Evolutionary conservation across 2,113 vertebrate genomes (phyloP).

Genomic region (Lichenostomus cassidix): DNA sequence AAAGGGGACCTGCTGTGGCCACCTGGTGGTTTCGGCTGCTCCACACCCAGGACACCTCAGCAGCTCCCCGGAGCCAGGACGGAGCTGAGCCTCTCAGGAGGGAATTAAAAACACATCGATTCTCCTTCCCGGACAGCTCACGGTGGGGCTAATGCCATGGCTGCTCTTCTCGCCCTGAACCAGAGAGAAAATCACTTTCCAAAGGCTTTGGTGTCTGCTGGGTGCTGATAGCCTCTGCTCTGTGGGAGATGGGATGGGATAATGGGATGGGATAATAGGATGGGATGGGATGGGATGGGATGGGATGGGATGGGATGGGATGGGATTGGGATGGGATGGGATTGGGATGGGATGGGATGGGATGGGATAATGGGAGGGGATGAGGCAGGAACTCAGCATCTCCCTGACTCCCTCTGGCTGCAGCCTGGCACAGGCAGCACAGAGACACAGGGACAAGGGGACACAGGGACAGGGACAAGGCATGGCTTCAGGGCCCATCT

Average conservation of each 20-base stretch:
- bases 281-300: background rate
- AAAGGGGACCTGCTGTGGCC: background rate
- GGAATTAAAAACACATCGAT: background rate
- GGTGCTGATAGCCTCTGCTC: fast-evolving
- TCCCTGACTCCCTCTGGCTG: background rate
- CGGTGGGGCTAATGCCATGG: background rate
- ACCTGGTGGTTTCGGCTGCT: background rate
- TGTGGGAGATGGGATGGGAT: fast-evolving
- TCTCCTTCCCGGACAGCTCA: background rate
- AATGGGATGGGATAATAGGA: background rate
- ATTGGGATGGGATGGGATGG: background rate
- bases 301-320: background rate
- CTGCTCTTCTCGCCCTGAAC: background rate
- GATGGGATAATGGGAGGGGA: background rate
- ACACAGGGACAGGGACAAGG: fast-evolving
- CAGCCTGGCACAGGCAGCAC: background rate
- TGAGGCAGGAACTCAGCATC: background rate
- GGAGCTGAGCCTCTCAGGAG: background rate
- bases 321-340: background rate
- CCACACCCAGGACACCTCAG: fast-evolving
- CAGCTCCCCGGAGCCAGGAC: background rate
- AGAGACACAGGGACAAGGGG: background rate
- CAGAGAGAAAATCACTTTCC: background rate
- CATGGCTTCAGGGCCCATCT: fast-evolving
- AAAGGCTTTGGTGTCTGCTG: background rate